Percentiles rank a stretch among this genome's conserved stretches.
Evolutionary conservation across 92 coral and sea anemone genomes (phyloP).

Genomic region (Porites divaricata): DNA sequence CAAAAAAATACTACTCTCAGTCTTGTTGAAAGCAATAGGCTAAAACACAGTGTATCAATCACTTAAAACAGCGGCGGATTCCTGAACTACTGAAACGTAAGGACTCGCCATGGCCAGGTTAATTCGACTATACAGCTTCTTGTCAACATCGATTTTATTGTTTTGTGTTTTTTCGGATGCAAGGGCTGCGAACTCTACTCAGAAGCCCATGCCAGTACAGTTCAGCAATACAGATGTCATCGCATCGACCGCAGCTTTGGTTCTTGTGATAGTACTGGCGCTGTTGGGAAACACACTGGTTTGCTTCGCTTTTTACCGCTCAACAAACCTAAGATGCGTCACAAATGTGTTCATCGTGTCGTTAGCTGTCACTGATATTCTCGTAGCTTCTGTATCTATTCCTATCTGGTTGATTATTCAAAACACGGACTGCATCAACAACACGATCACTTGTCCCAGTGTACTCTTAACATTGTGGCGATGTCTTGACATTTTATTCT

Average conservation of each 20-base stretch:
- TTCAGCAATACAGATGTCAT: slow-evolving; percentile 28
- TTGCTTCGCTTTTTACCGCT: slow-evolving; percentile 81
- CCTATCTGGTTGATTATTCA: slow-evolving; percentile 85
- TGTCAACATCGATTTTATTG: not conserved
- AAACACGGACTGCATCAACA: slow-evolving; percentile 56
- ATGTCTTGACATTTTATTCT: slow-evolving; percentile 80
- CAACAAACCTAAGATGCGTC: slow-evolving; percentile 76
- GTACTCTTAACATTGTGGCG: slow-evolving; percentile 62
- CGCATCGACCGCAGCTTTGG: slow-evolving; percentile 52
- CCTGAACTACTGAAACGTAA: too few relatives aligned
- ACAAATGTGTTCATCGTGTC: slow-evolving; percentile 83
- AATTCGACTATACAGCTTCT: too few relatives aligned
- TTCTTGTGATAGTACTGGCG: slow-evolving; percentile 61
- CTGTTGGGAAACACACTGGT: slow-evolving; percentile 73
- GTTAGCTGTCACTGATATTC: slow-evolving; percentile 78
- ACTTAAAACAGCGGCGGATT: not conserved
- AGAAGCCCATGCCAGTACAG: not conserved
- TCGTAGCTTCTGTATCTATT: slow-evolving; percentile 77
- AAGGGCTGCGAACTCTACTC: slow-evolving; percentile 3
- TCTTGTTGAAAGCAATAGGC: not conserved
- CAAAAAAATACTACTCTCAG: not conserved
- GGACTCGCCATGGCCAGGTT: too few relatives aligned
- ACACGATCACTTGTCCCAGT: not conserved
- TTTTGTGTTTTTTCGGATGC: slow-evolving; percentile 4
- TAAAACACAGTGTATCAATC: not conserved